Evolutionary conservation across 2,888 invertebrate genomes (phyloP), one percentile per base, ranked within the genome.

Genomic region (Physocephala rufipes): DNA sequence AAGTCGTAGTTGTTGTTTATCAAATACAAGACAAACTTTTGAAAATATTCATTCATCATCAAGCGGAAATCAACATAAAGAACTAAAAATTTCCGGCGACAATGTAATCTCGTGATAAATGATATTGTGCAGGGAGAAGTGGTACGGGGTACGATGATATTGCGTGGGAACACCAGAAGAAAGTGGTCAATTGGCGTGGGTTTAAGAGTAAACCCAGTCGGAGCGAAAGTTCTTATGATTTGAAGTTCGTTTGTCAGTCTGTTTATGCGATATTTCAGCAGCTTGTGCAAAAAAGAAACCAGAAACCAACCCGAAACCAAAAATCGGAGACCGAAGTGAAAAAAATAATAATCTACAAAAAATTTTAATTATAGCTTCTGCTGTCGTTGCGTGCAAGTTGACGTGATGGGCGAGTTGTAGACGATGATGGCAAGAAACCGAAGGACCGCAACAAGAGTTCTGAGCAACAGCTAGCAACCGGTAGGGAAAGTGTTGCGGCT

Each of bases 381-480:
- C 61, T 68, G 36, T 68, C 36, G 59, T 59, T 59, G 24, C 21
- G 68, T 51, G 51, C 26, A 74, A 72, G 73, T 72, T 74, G 76
- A 76, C 76, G 73, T 71, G 73, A 75, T 81, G n/a, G 76, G 76
- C 76, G 76, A 76, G 76, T 75, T 75, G 75, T 72, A 75, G 73
- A 69, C 58, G 66, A 72, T 72, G 71, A 71, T 73, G 78, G 78
- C 80, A 81, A 82, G 81, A 82, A 82, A 82, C 19, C 80, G 81
- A 80, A 79, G 80, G 78, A 82, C 81, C 81, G 81, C 79, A 77
- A 76, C 80, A n/a, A n/a, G n/a, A n/a, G n/a, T n/a, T n/a, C n/a
- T n/a, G n/a, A n/a, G 45, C 47, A 64, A 16, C 64, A 64, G 63
- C 9, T 21, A n/a, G 2, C 15, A 21, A n/a, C n/a, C 63, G 47